Base-by-base conservation (phyloP, 1,140 invertebrate species). In the Megathymus violae region DNA sequence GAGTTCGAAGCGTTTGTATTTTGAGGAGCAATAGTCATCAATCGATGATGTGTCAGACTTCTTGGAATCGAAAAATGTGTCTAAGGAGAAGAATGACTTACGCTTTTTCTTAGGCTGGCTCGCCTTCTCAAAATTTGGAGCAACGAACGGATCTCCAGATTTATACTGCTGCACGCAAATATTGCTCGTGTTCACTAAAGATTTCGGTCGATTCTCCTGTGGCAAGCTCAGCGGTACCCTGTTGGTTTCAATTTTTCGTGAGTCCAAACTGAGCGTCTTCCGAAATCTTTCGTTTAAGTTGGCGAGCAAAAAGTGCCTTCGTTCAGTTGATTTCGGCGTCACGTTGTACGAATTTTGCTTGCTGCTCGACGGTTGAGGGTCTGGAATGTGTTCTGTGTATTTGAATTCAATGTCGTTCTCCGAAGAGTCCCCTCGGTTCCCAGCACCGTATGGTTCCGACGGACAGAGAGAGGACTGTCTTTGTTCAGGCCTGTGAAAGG, bases 21-120 rank as follows among this genome's bases (percentile, higher is more conserved):
- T 92, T 0, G 91, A 92, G 10, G 91, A 91, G 46, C 85, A 89
- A 52, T 88, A 91, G 68, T 92, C 91, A 56, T 92, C 91, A 38
- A 88, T 82, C 0, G 91, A 91, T 46, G 91, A 91, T 3, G 85
- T 87, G 43, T 91, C 90, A 31, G 91, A 92, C 46, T 86, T 83
- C 71, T 91, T 89, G 0, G 88, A 83, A 71, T 91, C 89, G 34
- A 92, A 90, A 60, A 92, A 91, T 7, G 88, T 88, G 41, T 92
- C 91, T 16, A 92, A 64, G 1, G 91, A 91, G 66, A 92, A 92
- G 54, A 92, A 92, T 0, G 90, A 92, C 67, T 91, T 91, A 5
- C 87, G 72, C 74, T 91, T 90, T 66, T 91, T 91, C 64, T 91
- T 92, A n/a, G 79, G 78, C 52, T 84, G 84, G 44, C 51, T 80